Conservation (phyloP, 1,140 invertebrate genomes). For the Eriocheir sinensis region DNA sequence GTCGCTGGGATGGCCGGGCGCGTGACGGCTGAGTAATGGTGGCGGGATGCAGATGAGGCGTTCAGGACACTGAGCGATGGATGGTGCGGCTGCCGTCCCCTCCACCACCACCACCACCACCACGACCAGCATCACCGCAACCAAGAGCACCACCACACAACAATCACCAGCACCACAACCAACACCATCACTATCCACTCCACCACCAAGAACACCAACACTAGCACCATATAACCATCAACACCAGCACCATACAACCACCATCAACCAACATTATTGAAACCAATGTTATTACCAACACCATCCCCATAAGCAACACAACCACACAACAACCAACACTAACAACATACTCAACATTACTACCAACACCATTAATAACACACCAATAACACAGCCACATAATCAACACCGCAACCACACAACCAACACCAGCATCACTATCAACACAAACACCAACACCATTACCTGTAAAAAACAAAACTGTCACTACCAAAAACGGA, state of each 20-base stretch:
- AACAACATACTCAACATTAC: not conserved
- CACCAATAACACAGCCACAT: no score
- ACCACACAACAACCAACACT: not conserved
- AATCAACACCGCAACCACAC: no score
- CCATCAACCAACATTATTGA: not conserved
- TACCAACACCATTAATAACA: no score
- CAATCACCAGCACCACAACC: not conserved
- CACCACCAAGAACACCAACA: no score
- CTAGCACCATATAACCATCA: not conserved
- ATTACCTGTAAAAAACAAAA: no score
- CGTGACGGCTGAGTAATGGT: slow-evolving; percentile 66
- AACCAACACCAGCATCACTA: no score
- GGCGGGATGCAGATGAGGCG: slow-evolving; percentile 63
- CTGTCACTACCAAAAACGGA: no score
- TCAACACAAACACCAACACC: no score
- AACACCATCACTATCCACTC: not conserved
- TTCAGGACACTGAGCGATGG: slow-evolving; percentile 63
- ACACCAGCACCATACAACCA: not conserved
- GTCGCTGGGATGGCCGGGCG: slow-evolving; percentile 25
- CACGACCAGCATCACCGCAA: not conserved
- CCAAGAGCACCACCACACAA: not conserved
- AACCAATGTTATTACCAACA: not conserved
- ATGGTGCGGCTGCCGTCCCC: slow-evolving; percentile 13
- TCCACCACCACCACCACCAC: not conserved
- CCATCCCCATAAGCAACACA: no score